Evolutionary conservation across 2,797 vertebrate species (phyloP).

Genomic region (Chaunax sp.): DNA sequence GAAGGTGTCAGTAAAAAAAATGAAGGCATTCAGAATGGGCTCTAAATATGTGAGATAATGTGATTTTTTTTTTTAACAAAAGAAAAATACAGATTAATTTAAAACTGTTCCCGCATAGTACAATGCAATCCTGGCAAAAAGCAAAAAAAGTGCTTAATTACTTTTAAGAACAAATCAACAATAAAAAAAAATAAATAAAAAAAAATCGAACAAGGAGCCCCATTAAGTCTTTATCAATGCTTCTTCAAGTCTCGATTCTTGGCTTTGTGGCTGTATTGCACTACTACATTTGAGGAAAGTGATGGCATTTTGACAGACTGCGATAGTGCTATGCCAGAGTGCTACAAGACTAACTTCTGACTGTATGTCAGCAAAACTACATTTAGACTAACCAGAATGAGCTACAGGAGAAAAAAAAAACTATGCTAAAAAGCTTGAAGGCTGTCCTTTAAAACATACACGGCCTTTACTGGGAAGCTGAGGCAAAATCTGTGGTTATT

Average conservation of each 20-base stretch:
- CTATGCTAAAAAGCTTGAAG: not conserved
- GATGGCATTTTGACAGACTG: constrained; percentile 13
- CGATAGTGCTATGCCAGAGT: constrained; percentile 65
- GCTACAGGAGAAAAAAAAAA: not conserved
- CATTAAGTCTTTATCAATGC: constrained; percentile 8
- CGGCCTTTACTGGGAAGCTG: not conserved
- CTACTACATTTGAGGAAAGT: constrained; percentile 35
- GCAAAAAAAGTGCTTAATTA: constrained; percentile 36
- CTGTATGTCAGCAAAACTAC: not conserved
- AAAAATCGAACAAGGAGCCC: constrained; percentile 37
- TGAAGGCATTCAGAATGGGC: constrained; percentile 20
- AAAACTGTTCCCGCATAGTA: constrained; percentile 16
- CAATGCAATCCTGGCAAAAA: constrained; percentile 19
- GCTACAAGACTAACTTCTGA: constrained; percentile 39
- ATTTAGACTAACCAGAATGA: constrained; percentile 7
- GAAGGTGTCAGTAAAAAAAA: not conserved
- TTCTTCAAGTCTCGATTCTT: constrained; percentile 61
- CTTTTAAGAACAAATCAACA: constrained; percentile 24
- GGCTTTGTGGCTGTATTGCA: constrained; percentile 65
- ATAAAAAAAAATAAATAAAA: constrained; percentile 19
- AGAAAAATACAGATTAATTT: constrained; percentile 10
- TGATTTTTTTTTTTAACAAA: constrained; percentile 31
- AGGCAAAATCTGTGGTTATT: too few species aligned
- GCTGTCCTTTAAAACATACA: not conserved
- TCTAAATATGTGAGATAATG: constrained; percentile 18